Evolutionary conservation across 2,888 invertebrate species (phyloP), one percentile per base, ranked within the genome.

Genomic region (Xestia xanthographa): DNA sequence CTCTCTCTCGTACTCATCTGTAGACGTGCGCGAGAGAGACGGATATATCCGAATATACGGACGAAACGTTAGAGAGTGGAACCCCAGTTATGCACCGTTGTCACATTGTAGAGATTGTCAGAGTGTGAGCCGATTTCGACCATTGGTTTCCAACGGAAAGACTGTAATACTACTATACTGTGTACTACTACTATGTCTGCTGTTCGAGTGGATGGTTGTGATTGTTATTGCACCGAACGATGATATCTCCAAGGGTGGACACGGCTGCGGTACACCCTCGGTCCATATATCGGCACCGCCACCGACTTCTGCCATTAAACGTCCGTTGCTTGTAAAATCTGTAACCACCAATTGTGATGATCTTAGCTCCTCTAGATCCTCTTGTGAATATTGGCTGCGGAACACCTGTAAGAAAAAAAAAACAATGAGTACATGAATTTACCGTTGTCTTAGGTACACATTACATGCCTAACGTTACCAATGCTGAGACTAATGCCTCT

Each of bases 321-420:
- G 77, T 83, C 1, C 91, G 86, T 12, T 92, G 92, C 34, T 90
- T 88, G 53, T 90, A 89, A 80, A 91, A 93, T 70, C 88, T 90
- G 75, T 87, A 90, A 0, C 92, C 91, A 50, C 84, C 75, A 0
- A 90, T 72, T 2, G 77, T 76, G 17, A 92, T 88, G 62, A 90
- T 86, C 5, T 80, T 83, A 0, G 84, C 84, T 26, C 85, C 85
- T 38, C 84, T 67, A 12, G 75, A 58, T 0, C 85, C 71, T 45
- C 12, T 72, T 14, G 26, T 66, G 53, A 83, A 83, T 70, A 70
- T 34, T 66, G 83, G 66, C 9, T 43, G 29, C 29, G 53, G 9
- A 72, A 56, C 9, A 43, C 29, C 53, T 56, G 43, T n/a, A 4
- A 43, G 53, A 43, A 8, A n/a, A 63, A 43, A 8, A n/a, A 63